Evolutionary conservation across 2,888 invertebrate species (phyloP), one percentile per base, ranked within the genome.

Genomic region (Drosophila borborema): DNA sequence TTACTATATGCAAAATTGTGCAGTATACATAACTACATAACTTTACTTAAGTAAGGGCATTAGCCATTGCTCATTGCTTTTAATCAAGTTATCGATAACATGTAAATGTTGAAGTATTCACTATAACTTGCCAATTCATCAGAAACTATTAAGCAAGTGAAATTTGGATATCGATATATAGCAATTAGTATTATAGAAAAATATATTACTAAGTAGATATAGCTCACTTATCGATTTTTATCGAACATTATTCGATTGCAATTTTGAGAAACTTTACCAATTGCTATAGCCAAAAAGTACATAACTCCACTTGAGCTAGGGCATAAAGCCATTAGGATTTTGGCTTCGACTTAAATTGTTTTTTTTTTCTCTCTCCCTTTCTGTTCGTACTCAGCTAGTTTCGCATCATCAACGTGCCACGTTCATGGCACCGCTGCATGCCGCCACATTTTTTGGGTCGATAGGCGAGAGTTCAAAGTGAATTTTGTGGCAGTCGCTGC

Each of bases 401-500:
- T 6, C 16, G 40, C 18, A 40, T 0, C 14, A 18, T 38, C 28
- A 28, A 28, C 48, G 28, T 14, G 36, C 59, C 46, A 20, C 20
- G 20, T 20, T 20, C 20, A 20, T 20, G 20, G 20, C 20, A 41
- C 46, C 36, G 46, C 36, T 59, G 60, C 23, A 23, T 18, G 49
- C 40, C 23, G 38, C 38, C 36, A 41, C 28, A 28, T 31, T 49
- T 31, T 51, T 51, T 31, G 61, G 61, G 40, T 61, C 61, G 62
- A 36, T 62, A 49, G 48, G 48, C 34, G 43, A 48, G 62, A 45
- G 64, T 40, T 28, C 63, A 49, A 55, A 63, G 64, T 34, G 53
- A 61, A 40, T 53, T 61, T 61, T 31, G 61, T 31, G 41, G 61
- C 53, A n/a, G 41, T 41, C 41, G 49, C 49, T 64, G 64, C 64